These are phyloP conservation scores for Alouatta palliata DNA, from an alignment of 2,113 vertebrate genomes.

Conservation along the genomic window DNA sequence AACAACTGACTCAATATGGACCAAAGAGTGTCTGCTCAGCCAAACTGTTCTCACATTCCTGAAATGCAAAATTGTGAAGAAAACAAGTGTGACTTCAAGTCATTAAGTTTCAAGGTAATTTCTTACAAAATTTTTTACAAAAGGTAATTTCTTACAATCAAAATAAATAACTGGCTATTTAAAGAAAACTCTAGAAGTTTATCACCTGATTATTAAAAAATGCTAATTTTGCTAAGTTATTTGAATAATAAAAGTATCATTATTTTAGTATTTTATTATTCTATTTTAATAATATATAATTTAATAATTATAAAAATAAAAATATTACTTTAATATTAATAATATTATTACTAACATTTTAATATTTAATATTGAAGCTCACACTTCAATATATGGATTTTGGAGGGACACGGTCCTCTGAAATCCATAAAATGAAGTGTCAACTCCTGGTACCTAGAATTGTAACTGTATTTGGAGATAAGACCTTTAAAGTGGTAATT, in stretches of 20 bases:
- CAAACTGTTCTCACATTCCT: neutral
- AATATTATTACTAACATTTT: no score
- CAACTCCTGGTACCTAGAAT: neutral
- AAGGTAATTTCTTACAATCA: neutral
- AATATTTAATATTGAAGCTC: no score
- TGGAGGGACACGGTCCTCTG: no score
- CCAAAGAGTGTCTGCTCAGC: neutral
- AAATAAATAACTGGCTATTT: neutral
- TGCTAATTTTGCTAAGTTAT: neutral
- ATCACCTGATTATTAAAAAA: neutral
- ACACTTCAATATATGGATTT: no score
- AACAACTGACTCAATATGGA: accelerated
- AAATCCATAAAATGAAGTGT: neutral
- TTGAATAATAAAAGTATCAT: neutral
- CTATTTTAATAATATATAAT: no score
- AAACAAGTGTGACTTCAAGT: neutral
- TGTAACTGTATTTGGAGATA: neutral
- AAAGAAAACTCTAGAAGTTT: neutral
- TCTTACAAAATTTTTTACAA: no score
- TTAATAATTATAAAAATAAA: no score
- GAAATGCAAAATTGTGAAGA: neutral
- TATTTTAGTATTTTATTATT: no score
- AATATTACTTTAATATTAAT: no score
- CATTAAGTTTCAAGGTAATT: neutral
- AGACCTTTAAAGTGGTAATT: neutral